These are phyloP conservation scores for Tenualosa thibaudeaui DNA, from an alignment of 2,797 vertebrate genomes.

Conservation along the genomic window DNA sequence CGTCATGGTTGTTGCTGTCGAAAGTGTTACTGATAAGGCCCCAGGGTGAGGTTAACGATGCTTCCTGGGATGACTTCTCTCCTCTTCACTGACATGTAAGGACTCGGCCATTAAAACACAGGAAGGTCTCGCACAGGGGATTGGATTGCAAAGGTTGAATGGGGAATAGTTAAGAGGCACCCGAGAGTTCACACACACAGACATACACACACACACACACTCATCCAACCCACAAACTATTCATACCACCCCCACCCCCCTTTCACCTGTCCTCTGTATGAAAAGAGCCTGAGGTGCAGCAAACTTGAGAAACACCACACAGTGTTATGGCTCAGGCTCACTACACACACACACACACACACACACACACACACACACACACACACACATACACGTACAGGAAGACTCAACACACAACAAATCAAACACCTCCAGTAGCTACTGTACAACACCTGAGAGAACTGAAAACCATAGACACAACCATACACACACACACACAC, in stretches of 20 bases:
- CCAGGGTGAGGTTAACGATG: constrained; percentile 35
- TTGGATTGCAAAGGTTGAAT: constrained; percentile 35
- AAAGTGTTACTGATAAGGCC: constrained; percentile 34
- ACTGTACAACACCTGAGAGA: not conserved
- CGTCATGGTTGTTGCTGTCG: constrained; percentile 32
- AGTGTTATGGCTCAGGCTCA: not conserved
- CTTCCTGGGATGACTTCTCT: constrained; percentile 41
- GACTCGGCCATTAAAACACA: constrained; percentile 35
- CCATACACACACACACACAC: constrained; percentile 12
- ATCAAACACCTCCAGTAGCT: constrained; percentile 19
- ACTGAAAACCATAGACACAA: not conserved
- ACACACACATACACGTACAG: not conserved
- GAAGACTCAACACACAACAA: not conserved
- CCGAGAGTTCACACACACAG: not conserved
- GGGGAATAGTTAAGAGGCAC: not conserved
- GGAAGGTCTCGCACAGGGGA: constrained; percentile 32
- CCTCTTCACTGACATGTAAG: constrained; percentile 35
- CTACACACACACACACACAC: constrained; percentile 34
- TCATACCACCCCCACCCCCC: not conserved
- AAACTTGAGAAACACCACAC: constrained; percentile 18
- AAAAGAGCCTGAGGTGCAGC: constrained; percentile 12
- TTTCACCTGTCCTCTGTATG: constrained; percentile 7
- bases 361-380: not conserved
- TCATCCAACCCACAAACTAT: not conserved
- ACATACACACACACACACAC: not conserved